Conservation (phyloP, 2,113 vertebrate genomes). For the Erinaceus europaeus region DNA sequence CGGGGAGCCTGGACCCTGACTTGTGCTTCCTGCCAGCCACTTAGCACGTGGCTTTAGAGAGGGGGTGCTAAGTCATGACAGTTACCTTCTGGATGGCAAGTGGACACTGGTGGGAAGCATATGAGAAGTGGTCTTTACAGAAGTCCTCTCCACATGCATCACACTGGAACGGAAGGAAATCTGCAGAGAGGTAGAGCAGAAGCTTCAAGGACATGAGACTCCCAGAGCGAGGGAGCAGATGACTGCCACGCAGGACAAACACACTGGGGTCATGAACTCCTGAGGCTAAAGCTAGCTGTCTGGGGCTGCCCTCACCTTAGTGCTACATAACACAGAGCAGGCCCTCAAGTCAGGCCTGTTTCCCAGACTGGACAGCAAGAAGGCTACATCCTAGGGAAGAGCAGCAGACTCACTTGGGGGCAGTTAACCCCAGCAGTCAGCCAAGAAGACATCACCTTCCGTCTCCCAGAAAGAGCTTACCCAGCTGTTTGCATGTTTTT, state of each 20-base stretch:
- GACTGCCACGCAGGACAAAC: background rate
- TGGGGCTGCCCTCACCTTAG: too few relatives aligned
- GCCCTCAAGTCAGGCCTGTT: too few relatives aligned
- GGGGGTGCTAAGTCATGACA: background rate
- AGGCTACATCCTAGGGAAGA: too few relatives aligned
- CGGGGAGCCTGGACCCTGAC: too few relatives aligned
- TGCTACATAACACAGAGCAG: too few relatives aligned
- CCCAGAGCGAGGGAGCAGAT: background rate
- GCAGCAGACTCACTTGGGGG: too few relatives aligned
- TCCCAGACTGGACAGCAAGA: too few relatives aligned
- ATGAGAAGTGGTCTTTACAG: slow-evolving; percentile 94
- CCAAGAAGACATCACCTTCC: too few relatives aligned
- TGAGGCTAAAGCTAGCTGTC: too few relatives aligned
- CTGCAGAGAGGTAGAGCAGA: slow-evolving; percentile 72
- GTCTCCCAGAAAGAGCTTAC: slow-evolving; percentile 73
- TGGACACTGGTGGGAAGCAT: slow-evolving; percentile 88
- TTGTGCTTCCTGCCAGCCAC: too few relatives aligned
- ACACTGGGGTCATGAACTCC: too few relatives aligned
- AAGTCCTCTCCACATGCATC: slow-evolving; percentile 91
- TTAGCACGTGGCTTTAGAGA: too few relatives aligned
- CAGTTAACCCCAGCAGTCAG: background rate
- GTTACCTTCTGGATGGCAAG: slow-evolving; percentile 93
- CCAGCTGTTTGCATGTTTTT: slow-evolving; percentile 88
- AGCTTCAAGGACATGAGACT: background rate
- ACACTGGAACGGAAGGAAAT: slow-evolving; percentile 95